Conservation (phyloP, 2,888 invertebrate species). For the Tortrix viridana region DNA sequence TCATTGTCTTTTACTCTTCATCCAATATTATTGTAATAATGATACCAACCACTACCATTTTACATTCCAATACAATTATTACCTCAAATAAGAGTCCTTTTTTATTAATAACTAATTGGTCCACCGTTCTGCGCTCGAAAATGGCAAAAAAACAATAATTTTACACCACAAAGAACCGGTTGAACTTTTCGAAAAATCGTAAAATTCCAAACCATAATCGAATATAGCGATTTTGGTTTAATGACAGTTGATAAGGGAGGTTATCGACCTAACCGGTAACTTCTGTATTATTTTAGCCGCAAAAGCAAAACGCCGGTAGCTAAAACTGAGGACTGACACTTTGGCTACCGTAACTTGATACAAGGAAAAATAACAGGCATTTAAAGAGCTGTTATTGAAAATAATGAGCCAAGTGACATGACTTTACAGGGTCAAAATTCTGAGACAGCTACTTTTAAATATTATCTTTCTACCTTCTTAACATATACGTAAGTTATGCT, state of each 20-base stretch:
- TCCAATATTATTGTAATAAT: background rate
- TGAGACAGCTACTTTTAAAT: background rate
- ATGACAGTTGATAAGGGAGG: conserved; percentile 28
- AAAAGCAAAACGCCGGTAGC: conserved; percentile 23
- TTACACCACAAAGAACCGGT: conserved; percentile 21
- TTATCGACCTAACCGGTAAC: conserved; percentile 13
- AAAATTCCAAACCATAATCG: conserved; percentile 25
- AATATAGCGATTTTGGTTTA: conserved; percentile 25
- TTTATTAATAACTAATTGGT: conserved; percentile 19
- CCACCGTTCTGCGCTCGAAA: conserved; percentile 2
- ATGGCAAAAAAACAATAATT: conserved; percentile 14
- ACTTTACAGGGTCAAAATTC: too few species aligned
- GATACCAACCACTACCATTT: background rate
- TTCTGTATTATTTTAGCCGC: conserved; percentile 16
- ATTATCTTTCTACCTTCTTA: background rate
- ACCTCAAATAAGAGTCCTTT: background rate
- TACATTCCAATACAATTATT: background rate
- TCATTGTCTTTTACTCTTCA: background rate
- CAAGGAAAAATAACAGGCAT: conserved; percentile 1
- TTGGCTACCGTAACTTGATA: conserved; percentile 28
- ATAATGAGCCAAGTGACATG: too few species aligned
- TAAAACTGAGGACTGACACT: conserved; percentile 1
- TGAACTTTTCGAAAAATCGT: conserved; percentile 12
- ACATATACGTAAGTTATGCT: too few species aligned
- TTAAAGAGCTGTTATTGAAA: too few species aligned